Evolutionary conservation across 2,888 invertebrate genomes (phyloP).

Genomic region (Pocota personata): DNA sequence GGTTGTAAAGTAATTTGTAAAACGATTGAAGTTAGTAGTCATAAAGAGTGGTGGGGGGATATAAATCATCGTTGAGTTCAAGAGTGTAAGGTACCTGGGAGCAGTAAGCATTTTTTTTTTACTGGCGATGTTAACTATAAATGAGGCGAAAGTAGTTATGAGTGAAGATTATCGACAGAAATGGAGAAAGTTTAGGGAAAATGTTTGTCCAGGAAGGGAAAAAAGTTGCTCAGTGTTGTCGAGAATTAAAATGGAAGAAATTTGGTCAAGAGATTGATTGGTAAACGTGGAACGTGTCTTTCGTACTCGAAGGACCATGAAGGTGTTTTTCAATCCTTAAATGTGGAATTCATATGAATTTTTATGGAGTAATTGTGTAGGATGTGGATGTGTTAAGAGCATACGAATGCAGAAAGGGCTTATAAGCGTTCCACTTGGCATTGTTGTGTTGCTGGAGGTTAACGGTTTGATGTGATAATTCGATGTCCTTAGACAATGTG

Average conservation of each 20-base stretch:
- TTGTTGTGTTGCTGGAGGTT: too few relatives aligned
- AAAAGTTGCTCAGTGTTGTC: background rate
- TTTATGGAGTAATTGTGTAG: too few relatives aligned
- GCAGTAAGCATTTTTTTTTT: background rate
- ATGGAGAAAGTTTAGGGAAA: background rate
- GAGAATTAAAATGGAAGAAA: background rate
- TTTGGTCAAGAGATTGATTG: too few relatives aligned
- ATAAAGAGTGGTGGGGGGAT: slow-evolving; percentile 15
- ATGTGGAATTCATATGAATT: too few relatives aligned
- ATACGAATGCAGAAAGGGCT: too few relatives aligned
- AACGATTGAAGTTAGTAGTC: slow-evolving; percentile 41
- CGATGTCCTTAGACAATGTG: too few relatives aligned
- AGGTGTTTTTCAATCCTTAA: too few relatives aligned
- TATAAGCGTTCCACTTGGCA: too few relatives aligned
- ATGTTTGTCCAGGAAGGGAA: background rate
- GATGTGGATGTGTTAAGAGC: too few relatives aligned
- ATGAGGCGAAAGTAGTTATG: background rate
- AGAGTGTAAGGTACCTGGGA: slow-evolving; percentile 4
- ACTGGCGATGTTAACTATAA: background rate
- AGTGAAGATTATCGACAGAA: slow-evolving; percentile 19
- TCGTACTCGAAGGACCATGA: too few relatives aligned
- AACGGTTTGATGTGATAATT: too few relatives aligned
- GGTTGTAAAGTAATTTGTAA: slow-evolving; percentile 52
- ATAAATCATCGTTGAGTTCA: slow-evolving; percentile 48
- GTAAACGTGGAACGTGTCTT: too few relatives aligned